phyloP scores from a whole-genome alignment of 2,113 vertebrate genomes.

The Silurus asotus region DNA sequence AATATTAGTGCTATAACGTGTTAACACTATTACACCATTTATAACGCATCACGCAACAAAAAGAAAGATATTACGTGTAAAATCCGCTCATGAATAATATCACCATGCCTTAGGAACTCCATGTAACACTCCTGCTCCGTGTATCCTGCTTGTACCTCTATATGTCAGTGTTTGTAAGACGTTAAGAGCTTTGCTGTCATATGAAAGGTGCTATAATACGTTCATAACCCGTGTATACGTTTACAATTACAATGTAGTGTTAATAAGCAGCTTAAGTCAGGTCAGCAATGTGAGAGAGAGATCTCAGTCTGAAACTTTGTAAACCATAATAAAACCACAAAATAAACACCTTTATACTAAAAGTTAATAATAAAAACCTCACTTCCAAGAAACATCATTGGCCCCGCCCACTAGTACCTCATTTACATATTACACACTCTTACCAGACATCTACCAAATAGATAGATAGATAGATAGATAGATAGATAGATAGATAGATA shows the following conservation, averaged over 20 bases:
- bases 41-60: not conserved
- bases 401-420: not conserved
- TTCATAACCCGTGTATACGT: not conserved
- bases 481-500: no score
- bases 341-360: not conserved
- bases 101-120: not conserved
- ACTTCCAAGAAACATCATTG: not conserved
- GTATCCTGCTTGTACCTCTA: not conserved
- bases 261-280: not conserved
- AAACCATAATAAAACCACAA: not conserved
- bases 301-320: not conserved
- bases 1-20: no score
- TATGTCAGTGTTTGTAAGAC: not conserved
- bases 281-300: no score
- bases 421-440: not conserved
- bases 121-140: not conserved
- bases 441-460: not conserved
- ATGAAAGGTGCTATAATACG: not conserved
- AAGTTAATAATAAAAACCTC: not conserved
- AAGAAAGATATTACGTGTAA: not conserved
- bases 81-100: not conserved
- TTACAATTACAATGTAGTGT: not conserved
- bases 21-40: no score
- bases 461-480: no score
- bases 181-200: not conserved